These are phyloP conservation scores for Nerophis lumbriciformis DNA, from an alignment of 2,113 vertebrate species.

Conservation along the genomic window DNA sequence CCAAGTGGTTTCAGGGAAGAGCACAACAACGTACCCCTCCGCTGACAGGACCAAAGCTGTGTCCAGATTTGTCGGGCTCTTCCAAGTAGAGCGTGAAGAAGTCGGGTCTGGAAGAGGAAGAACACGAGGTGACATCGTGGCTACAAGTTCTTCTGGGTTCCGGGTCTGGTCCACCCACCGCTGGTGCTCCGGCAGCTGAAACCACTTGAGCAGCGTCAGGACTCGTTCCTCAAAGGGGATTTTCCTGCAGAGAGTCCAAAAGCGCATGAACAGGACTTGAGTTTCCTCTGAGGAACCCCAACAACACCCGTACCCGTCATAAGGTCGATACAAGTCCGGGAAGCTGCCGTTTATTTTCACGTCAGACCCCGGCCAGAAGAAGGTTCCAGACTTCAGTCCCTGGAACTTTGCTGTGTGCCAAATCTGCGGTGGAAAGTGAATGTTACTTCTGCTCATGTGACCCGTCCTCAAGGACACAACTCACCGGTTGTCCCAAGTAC, in stretches of 20 bases:
- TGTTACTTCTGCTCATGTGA: not conserved
- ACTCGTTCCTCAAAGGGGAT: slow-evolving; percentile 70
- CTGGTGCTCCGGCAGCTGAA: slow-evolving; percentile 61
- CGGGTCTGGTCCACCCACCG: slow-evolving; percentile 34
- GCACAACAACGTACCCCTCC: slow-evolving; percentile 70
- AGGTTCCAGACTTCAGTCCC: slow-evolving; percentile 80
- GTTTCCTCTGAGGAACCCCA: not conserved
- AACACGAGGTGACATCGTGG: not conserved
- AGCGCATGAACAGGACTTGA: not conserved
- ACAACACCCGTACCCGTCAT: slow-evolving; percentile 71
- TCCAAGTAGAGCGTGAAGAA: slow-evolving; percentile 90
- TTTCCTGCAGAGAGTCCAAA: slow-evolving; percentile 30
- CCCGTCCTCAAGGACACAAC: not conserved
- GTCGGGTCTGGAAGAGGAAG: slow-evolving; percentile 74
- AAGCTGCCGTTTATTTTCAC: slow-evolving; percentile 81
- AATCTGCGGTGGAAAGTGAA: slow-evolving; percentile 68
- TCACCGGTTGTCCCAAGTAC: slow-evolving; percentile 74
- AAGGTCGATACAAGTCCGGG: slow-evolving; percentile 77
- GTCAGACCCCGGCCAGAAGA: slow-evolving; percentile 95
- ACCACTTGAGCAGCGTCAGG: slow-evolving; percentile 65
- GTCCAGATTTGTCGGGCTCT: slow-evolving; percentile 87
- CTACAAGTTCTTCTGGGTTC: not conserved
- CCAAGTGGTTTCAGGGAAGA: no score
- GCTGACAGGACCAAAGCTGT: slow-evolving; percentile 82
- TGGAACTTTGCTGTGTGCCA: slow-evolving; percentile 87